A percentile compares a stretch with the other conserved stretches of the same genome.
Conservation (phyloP, 1,140 invertebrate species). For the Akabosia matsudoensis region DNA sequence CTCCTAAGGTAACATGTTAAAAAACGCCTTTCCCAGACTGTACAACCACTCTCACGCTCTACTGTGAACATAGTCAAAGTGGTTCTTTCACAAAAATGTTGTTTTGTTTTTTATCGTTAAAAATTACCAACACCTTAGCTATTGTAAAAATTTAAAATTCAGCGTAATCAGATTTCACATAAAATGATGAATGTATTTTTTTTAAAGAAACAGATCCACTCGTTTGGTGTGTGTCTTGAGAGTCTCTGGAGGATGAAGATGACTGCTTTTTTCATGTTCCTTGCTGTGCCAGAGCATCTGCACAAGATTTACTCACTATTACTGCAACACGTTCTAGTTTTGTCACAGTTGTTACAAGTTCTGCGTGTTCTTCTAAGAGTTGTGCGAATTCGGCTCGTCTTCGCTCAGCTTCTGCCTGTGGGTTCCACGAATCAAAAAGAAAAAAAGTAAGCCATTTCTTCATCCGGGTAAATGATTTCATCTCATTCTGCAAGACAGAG, state of each 20-base stretch:
- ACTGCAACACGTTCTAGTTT: slow-evolving; percentile 17
- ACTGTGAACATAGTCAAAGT: no score
- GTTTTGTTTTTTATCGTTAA: no score
- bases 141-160: no score
- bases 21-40: no score
- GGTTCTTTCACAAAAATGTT: no score
- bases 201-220: background rate
- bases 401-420: slow-evolving; percentile 54
- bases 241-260: background rate
- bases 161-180: background rate
- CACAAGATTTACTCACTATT: background rate
- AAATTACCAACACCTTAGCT: no score
- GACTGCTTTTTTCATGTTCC: slow-evolving; percentile 14
- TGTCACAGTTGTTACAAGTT: slow-evolving; percentile 50
- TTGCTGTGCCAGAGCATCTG: background rate
- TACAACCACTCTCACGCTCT: no score
- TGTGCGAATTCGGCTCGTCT: slow-evolving; percentile 55
- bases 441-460: slow-evolving; percentile 4
- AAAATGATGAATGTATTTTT: background rate
- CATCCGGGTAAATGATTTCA: background rate
- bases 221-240: background rate
- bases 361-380: slow-evolving; percentile 55
- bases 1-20: no score
- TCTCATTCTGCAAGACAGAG: no score
- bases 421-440: background rate